A percentile compares a stretch with the other conserved stretches of the same genome.
Conservation (phyloP, 2,888 invertebrate genomes). For the Magallana nippona region DNA sequence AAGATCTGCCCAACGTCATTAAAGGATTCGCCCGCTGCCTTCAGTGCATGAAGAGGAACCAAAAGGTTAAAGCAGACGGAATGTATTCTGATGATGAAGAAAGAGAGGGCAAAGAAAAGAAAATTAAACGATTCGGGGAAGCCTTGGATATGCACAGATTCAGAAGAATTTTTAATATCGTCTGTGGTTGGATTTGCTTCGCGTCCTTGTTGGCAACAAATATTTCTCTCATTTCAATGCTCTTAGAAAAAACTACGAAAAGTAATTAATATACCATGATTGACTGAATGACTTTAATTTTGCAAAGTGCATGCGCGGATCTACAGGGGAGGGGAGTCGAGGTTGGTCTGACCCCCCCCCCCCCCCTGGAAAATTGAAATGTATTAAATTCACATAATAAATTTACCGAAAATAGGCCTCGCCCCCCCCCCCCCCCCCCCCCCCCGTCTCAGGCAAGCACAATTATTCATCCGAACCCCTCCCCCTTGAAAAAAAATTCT, state of each 20-base stretch:
- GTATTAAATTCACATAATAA: no score
- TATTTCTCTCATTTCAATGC: neutral
- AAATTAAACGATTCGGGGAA: neutral
- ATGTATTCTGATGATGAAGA: neutral
- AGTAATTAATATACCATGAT: no score
- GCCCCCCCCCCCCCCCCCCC: no score
- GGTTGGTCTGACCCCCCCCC: no score
- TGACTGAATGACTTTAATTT: no score
- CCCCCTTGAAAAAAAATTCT: no score
- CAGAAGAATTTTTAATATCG: conserved; percentile 2
- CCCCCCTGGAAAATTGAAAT: no score
- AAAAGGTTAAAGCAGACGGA: neutral
- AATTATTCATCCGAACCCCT: no score
- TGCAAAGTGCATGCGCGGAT: no score
- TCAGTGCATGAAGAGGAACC: neutral
- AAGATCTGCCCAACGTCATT: neutral
- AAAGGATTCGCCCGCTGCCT: neutral
- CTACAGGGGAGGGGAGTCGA: no score
- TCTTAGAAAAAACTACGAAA: neutral
- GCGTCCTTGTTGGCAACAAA: neutral
- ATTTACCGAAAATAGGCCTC: no score
- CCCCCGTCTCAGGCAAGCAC: no score
- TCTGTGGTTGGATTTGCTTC: neutral
- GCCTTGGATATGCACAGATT: neutral
- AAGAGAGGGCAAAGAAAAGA: neutral